These are phyloP conservation scores for Eupithecia insigniata DNA, from an alignment of 2,888 invertebrate species.

Conservation along the genomic window DNA sequence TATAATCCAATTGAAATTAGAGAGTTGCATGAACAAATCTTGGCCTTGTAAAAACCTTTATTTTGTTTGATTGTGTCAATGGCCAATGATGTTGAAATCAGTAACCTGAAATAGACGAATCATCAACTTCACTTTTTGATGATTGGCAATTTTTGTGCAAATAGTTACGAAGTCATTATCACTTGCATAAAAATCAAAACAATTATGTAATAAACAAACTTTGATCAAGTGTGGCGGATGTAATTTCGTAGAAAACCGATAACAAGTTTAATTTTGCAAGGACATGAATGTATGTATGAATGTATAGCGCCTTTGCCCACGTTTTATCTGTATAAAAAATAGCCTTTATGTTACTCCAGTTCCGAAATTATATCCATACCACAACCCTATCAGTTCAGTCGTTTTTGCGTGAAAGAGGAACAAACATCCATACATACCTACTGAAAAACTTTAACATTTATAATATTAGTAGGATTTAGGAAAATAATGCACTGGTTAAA, in stretches of 20 bases:
- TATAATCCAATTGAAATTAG: not conserved
- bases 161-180: slow-evolving; percentile 6
- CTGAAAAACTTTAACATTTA: no score
- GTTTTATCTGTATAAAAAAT: no score
- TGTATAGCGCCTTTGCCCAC: no score
- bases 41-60: not conserved
- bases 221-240: not conserved
- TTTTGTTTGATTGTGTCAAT: slow-evolving; percentile 9
- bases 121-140: slow-evolving; percentile 10
- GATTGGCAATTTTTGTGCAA: slow-evolving; percentile 12
- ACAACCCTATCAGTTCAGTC: no score
- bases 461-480: no score
- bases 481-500: no score
- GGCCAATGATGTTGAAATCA: not conserved
- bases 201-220: slow-evolving; percentile 26
- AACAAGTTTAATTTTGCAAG: not conserved
- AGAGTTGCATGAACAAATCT: not conserved
- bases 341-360: no score
- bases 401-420: no score
- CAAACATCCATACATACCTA: no score
- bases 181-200: slow-evolving; percentile 29
- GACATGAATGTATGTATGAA: not conserved
- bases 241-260: not conserved
- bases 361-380: no score
- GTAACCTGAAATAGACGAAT: not conserved